phyloP scores from a whole-genome alignment of 2,113 vertebrate genomes.

The Erythrolamprus reginae region DNA sequence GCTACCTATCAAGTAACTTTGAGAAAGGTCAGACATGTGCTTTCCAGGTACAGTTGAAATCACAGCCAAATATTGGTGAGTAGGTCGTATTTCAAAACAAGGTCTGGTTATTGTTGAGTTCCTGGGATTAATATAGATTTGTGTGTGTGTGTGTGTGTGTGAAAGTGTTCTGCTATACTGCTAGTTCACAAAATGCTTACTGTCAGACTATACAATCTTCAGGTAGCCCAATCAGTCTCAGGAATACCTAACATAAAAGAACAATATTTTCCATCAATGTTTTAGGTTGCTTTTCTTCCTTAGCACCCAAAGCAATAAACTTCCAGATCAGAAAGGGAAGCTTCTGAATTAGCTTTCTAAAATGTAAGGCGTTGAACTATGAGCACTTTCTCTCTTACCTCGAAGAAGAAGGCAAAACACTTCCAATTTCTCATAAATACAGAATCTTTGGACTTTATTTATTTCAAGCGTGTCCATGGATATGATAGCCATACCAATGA shows the following conservation, averaged over 20 bases:
- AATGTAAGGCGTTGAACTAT: background rate
- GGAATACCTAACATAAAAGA: background rate
- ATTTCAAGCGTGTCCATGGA: background rate
- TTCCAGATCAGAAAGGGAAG: background rate
- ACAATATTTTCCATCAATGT: background rate
- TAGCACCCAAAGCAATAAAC: background rate
- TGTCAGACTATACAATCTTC: background rate
- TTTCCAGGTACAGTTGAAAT: background rate
- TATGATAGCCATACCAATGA: background rate
- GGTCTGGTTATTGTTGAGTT: background rate
- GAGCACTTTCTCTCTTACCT: background rate
- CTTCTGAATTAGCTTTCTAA: background rate
- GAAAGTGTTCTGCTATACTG: background rate
- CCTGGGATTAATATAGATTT: background rate
- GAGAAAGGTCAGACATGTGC: slow-evolving; percentile 9
- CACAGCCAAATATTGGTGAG: background rate
- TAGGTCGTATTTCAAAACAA: slow-evolving; percentile 10
- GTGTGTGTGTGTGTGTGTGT: too few relatives aligned
- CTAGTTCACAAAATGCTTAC: slow-evolving; percentile 1
- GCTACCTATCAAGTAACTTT: background rate
- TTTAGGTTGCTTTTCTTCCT: background rate
- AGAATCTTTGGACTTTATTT: background rate
- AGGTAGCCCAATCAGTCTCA: background rate
- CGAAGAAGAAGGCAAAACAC: background rate
- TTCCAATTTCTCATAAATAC: background rate